Percentiles rank a stretch among this genome's conserved stretches.
Conservation (phyloP, 2,888 invertebrate species). For the Autographa gamma region DNA sequence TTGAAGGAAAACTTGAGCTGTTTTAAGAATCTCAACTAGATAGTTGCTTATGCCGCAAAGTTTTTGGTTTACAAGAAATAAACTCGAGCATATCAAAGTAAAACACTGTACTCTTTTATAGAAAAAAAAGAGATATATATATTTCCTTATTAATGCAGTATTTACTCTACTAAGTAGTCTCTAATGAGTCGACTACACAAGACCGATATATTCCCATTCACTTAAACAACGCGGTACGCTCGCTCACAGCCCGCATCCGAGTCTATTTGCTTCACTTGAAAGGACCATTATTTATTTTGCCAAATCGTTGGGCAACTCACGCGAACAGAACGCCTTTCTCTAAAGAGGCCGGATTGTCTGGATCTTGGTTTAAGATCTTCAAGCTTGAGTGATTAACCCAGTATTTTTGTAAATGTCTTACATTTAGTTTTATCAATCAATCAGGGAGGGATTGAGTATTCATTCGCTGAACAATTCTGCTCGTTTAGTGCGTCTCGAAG, state of each 20-base stretch:
- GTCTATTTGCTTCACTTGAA: slow-evolving; percentile 32
- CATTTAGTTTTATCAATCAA: background rate
- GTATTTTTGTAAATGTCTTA: slow-evolving; percentile 28
- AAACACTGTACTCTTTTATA: too few relatives aligned
- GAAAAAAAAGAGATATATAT: too few relatives aligned
- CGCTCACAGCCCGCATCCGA: slow-evolving; percentile 14
- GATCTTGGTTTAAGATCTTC: slow-evolving; percentile 30
- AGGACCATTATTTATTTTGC: slow-evolving; percentile 55
- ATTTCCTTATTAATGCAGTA: background rate
- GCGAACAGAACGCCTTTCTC: slow-evolving; percentile 30
- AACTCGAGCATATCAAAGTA: too few relatives aligned
- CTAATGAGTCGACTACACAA: background rate
- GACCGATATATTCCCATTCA: background rate
- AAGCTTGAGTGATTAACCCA: slow-evolving; percentile 26
- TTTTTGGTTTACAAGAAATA: background rate
- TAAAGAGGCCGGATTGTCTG: slow-evolving; percentile 47
- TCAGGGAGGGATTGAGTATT: background rate
- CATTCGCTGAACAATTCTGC: background rate
- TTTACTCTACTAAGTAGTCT: background rate
- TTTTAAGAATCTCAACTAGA: background rate
- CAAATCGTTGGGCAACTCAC: slow-evolving; percentile 29
- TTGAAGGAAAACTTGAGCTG: background rate
- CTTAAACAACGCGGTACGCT: slow-evolving; percentile 29
- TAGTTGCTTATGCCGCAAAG: background rate
- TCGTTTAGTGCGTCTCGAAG: background rate